Evolutionary conservation across 2,797 vertebrate species (phyloP).

Genomic region (Leucoraja ocellata): DNA sequence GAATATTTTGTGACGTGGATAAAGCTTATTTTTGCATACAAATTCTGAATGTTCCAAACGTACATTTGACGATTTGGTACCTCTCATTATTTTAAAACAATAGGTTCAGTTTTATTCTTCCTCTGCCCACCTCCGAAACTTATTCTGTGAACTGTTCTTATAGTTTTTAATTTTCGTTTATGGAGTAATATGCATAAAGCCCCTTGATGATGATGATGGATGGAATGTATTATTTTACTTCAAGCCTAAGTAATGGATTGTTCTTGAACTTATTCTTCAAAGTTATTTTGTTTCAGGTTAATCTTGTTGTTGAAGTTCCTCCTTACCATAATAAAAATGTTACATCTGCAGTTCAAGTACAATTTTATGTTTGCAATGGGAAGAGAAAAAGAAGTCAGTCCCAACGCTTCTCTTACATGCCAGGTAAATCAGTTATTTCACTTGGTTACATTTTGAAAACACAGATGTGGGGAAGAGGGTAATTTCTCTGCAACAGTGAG

Average conservation of each 20-base stretch:
- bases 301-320: slow-evolving; percentile 86
- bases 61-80: background rate
- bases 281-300: slow-evolving; percentile 63
- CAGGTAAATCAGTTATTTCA: slow-evolving; percentile 64
- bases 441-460: background rate
- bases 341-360: slow-evolving; percentile 84
- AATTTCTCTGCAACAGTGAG: background rate
- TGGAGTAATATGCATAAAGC: background rate
- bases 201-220: background rate
- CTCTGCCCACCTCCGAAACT: background rate
- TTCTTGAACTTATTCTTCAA: slow-evolving; percentile 21
- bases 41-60: background rate
- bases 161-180: background rate
- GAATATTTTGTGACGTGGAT: background rate
- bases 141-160: background rate
- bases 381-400: slow-evolving; percentile 98
- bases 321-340: slow-evolving; percentile 91
- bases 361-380: slow-evolving; percentile 96
- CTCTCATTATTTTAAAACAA: background rate
- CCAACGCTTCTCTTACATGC: slow-evolving; percentile 91
- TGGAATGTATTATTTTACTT: background rate
- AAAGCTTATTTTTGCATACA: background rate
- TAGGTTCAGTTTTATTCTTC: background rate
- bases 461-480: background rate
- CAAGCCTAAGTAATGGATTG: slow-evolving; percentile 1